These are phyloP conservation scores for Acanthis flammea DNA, from an alignment of 2,797 vertebrate species.

Conservation along the genomic window DNA sequence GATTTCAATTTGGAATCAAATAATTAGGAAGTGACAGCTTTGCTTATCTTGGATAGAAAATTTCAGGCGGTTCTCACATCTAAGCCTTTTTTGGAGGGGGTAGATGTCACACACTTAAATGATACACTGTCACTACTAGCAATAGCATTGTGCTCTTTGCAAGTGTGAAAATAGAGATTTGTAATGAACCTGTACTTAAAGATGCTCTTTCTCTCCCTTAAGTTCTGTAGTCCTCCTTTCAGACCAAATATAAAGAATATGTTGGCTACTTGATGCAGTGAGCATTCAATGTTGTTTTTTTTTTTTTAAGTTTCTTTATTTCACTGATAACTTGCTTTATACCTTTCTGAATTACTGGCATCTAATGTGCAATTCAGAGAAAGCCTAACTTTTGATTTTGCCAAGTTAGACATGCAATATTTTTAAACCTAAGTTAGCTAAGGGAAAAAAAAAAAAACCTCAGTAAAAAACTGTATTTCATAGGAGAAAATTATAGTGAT, in stretches of 20 bases:
- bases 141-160: neutral
- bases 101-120: neutral
- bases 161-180: neutral
- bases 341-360: neutral
- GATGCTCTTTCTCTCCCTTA: neutral
- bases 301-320: neutral
- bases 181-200: neutral
- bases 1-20: slow-evolving; percentile 38
- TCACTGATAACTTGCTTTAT: neutral
- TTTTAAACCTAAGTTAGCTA: slow-evolving; percentile 47
- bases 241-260: neutral
- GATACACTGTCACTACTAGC: neutral
- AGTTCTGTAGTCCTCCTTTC: neutral
- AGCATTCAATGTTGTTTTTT: neutral
- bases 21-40: slow-evolving; percentile 23
- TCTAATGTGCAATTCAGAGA: neutral
- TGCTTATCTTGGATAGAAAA: slow-evolving; percentile 6
- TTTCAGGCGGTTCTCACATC: neutral
- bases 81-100: neutral
- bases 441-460: neutral
- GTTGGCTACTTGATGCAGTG: neutral
- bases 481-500: slow-evolving; percentile 87
- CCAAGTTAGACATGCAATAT: neutral
- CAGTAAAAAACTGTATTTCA: slow-evolving; percentile 76
- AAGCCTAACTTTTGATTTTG: slow-evolving; percentile 31